Percentiles rank a stretch among this genome's conserved stretches.
phyloP scores from a whole-genome alignment of 2,888 invertebrate genomes.

The Drosophila austrosaltans region DNA sequence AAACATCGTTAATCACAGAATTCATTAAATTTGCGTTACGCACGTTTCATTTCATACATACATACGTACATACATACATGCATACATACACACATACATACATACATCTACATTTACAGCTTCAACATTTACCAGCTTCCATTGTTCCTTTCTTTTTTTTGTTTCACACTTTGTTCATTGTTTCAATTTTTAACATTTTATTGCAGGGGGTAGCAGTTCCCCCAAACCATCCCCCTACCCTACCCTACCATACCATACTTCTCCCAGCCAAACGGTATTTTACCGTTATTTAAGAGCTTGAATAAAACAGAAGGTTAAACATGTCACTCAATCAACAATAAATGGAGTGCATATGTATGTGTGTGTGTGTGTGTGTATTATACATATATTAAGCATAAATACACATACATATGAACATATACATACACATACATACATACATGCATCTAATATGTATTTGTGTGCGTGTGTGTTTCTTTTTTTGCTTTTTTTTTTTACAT shows the following conservation, averaged over 20 bases:
- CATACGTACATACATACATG: conserved; percentile 13
- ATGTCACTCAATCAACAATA: conserved; percentile 26
- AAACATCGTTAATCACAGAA: conserved; percentile 19
- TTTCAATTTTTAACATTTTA: background rate
- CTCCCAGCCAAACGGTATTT: background rate
- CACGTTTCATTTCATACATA: conserved; percentile 43
- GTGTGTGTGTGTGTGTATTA: too few relatives aligned
- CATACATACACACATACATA: conserved; percentile 32
- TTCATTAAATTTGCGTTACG: background rate
- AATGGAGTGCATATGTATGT: background rate
- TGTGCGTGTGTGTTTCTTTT: conserved; percentile 5
- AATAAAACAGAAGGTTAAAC: conserved; percentile 54
- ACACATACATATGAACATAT: background rate
- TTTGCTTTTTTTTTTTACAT: conserved; percentile 30
- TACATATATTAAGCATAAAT: background rate
- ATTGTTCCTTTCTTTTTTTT: conserved; percentile 22
- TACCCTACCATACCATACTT: background rate
- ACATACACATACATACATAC: background rate
- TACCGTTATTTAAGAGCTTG: conserved; percentile 6
- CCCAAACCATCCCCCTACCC: background rate
- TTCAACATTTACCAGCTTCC: conserved; percentile 5
- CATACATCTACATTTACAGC: background rate
- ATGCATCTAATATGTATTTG: background rate
- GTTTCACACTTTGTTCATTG: background rate
- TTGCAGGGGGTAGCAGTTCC: background rate